phyloP scores from a whole-genome alignment of 2,797 vertebrate species.

The Lateolabrax maculatus region DNA sequence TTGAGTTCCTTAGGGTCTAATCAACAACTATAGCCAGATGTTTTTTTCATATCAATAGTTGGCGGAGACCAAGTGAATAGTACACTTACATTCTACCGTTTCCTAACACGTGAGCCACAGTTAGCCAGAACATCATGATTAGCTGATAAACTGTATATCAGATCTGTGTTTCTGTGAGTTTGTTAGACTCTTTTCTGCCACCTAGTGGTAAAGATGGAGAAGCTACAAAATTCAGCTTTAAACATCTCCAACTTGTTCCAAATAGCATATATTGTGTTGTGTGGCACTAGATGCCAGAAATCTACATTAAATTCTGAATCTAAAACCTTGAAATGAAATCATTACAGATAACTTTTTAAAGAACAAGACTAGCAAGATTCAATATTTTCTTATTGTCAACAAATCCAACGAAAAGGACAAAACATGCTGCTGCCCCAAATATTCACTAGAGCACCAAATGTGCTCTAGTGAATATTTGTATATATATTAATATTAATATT shows the following conservation, averaged over 20 bases:
- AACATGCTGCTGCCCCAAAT: not conserved
- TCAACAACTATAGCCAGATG: not conserved
- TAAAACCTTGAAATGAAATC: not conserved
- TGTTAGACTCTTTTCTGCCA: conserved; percentile 17
- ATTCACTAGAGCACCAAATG: not conserved
- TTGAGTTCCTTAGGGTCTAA: not conserved
- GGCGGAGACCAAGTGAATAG: not conserved
- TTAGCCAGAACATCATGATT: not conserved
- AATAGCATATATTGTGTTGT: not conserved
- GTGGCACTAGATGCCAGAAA: not conserved
- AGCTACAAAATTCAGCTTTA: not conserved
- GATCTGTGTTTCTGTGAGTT: not conserved
- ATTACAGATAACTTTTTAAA: not conserved
- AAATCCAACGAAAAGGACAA: not conserved
- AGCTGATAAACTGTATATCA: not conserved
- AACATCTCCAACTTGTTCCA: not conserved
- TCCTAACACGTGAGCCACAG: not conserved
- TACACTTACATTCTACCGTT: conserved; percentile 10
- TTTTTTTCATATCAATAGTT: not conserved
- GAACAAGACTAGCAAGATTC: not conserved
- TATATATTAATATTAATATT: too few relatives aligned
- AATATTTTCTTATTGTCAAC: not conserved
- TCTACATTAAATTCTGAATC: not conserved
- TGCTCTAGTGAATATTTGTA: too few relatives aligned
- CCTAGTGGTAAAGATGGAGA: conserved; percentile 35